Evolutionary conservation across 2,888 invertebrate species (phyloP), one percentile per base, ranked within the genome.

Genomic region (Diplolepis rosae): DNA sequence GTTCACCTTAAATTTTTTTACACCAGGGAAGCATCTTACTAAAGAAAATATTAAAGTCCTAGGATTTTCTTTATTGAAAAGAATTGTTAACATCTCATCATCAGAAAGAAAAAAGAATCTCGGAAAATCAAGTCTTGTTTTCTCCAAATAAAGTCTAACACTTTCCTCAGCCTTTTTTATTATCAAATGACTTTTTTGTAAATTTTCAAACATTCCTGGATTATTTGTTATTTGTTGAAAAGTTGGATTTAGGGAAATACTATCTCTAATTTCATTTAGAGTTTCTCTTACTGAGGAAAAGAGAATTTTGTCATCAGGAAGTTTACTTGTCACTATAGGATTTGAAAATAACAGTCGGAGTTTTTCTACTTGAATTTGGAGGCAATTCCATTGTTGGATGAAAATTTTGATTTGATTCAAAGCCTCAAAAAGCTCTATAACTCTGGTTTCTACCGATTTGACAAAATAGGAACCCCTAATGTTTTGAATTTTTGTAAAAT

Each of bases 51-150:
- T 91, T 4, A 93, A 92, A 65, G 92, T 89, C 11, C 90, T 78
- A 0, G 92, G 91, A 84, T 93, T 91, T 82, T 92, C 92, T 1
- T 92, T 92, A 86, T 94, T 93, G 1, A 94, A 93, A 27, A 95
- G 88, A 75, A 95, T 93, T 80, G 93, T 92, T 66, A 95, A 88
- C 88, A 95, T 91, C 87, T 95, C 94, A 78, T 93, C 92, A 84
- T 95, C 94, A 0, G 94, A 94, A 68, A 95, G 86, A 82, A 95
- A 95, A 89, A 94, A 95, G 83, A 95, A 93, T 77, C 95, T 92
- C 13, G 94, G 92, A 84, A 94, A 94, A 80, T 90, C 92, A 11
- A 92, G 85, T 71, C 93, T 89, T 80, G 93, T 93, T 83, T 91
- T 91, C 82, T 94, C 92, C 71, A 95, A 88, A 84, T 94, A 94